Percentiles rank a stretch among this genome's conserved stretches.
Evolutionary conservation across 2,888 invertebrate genomes (phyloP).

Genomic region (Ferdinandea cuprea): DNA sequence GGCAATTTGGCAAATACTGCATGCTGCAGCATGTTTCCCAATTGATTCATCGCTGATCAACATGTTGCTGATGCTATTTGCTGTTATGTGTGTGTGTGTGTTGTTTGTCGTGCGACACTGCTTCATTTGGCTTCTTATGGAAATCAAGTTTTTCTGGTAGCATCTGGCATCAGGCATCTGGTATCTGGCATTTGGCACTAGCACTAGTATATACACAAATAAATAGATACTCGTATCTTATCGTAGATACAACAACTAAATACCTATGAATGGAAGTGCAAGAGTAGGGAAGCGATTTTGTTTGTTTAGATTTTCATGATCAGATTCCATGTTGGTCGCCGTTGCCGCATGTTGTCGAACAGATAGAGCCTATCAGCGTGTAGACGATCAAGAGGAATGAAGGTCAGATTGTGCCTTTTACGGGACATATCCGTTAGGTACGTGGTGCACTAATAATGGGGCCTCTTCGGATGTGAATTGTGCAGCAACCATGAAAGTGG

Average conservation of each 20-base stretch:
- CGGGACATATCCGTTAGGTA: slow-evolving; percentile 65
- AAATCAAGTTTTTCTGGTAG: slow-evolving; percentile 64
- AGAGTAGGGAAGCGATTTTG: slow-evolving; percentile 35
- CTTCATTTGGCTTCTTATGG: slow-evolving; percentile 50
- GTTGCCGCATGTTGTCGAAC: slow-evolving; percentile 41
- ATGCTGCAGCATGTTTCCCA: slow-evolving; percentile 40
- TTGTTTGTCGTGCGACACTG: slow-evolving; percentile 17
- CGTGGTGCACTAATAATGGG: slow-evolving; percentile 48
- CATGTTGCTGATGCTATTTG: slow-evolving; percentile 55
- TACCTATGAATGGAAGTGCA: slow-evolving; percentile 39
- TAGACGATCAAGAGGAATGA: slow-evolving; percentile 64
- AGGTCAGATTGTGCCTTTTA: slow-evolving; percentile 67
- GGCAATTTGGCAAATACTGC: slow-evolving; percentile 36
- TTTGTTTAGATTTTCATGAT: slow-evolving; percentile 35
- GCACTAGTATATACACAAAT: slow-evolving; percentile 1
- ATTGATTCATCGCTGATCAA: slow-evolving; percentile 61
- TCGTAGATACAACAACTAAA: background rate
- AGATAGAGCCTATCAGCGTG: slow-evolving; percentile 44
- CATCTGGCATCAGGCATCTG: too few relatives aligned
- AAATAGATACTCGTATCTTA: background rate
- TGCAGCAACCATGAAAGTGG: slow-evolving; percentile 22
- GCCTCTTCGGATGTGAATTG: slow-evolving; percentile 45
- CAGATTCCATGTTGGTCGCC: slow-evolving; percentile 52
- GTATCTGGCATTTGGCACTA: too few relatives aligned
- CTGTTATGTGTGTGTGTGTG: slow-evolving; percentile 5